Evolutionary conservation across 2,797 vertebrate genomes (phyloP), one percentile per base, ranked within the genome.

Genomic region (Poeciliopsis presidionis): DNA sequence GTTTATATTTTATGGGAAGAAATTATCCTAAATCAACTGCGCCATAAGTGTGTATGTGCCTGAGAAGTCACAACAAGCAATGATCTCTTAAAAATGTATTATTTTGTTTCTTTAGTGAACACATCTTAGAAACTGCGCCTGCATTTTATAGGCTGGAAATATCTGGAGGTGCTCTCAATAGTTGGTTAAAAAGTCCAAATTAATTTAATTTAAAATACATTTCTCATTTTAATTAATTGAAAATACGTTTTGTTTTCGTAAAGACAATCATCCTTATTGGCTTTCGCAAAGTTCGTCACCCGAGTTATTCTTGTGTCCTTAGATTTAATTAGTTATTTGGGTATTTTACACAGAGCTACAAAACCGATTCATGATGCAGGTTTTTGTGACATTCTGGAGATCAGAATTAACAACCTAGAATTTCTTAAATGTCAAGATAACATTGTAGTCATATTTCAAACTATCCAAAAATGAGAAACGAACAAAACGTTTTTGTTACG

Each of bases 1-100:
- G 76, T 86, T 86, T 86, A 81, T 41, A 47, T 87, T 59, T 80
- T 4, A 20, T 75, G 84, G 82, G 67, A 76, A 47, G 71, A 87
- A 85, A 87, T 89, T 13, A 86, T 76, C 73, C 77, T 76, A 73
- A 88, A 84, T 85, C 49, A 46, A 25, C 78, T 28, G 33, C 39
- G 39, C 41, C n/a, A 36, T 16, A 46, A 25, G 39, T 57, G 39
- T 33, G 72, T 41, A 28, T 45, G 67, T 25, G 39, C 57, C 5
- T 33, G 33, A 12, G 9, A 1, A 57, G n/a, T 14, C 30, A 46
- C 18, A 22, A 16, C 25, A 49, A 1, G 69, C 36, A 71, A 63
- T 49, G 20, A 41, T 46, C 69, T 25, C 57, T 5, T 39, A 39
- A 72, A n/a, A 63, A 72, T 41, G 13, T 70, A 55, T 73, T 36